A percentile compares a stretch with the other conserved stretches of the same genome.
phyloP scores from a whole-genome alignment of 2,888 invertebrate genomes.

The Physocephala rufipes region DNA sequence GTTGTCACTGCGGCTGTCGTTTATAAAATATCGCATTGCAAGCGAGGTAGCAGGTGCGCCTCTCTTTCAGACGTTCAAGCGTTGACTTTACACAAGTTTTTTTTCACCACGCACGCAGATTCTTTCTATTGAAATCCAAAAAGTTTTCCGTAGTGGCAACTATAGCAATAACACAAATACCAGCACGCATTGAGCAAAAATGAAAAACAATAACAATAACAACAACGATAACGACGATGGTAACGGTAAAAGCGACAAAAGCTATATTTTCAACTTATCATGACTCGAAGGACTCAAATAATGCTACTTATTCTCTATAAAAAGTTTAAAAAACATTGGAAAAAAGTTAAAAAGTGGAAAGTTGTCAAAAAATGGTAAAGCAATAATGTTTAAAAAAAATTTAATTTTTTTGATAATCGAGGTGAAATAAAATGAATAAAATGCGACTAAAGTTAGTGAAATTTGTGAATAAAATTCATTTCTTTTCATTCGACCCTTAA shows the following conservation, averaged over 20 bases:
- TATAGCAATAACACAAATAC: not conserved
- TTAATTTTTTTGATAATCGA: slow-evolving; percentile 1
- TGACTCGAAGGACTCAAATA: not conserved
- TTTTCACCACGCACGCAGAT: not conserved
- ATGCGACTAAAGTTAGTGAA: slow-evolving; percentile 17
- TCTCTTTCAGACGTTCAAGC: not conserved
- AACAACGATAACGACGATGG: not conserved
- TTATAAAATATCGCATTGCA: not conserved
- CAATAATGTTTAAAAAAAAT: not conserved
- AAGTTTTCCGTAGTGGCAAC: not conserved
- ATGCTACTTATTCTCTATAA: too few species aligned
- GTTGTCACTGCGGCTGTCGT: not conserved
- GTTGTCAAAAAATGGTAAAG: too few species aligned
- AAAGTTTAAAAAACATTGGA: too few species aligned
- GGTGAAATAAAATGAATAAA: slow-evolving; percentile 15
- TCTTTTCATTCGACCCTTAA: too few species aligned
- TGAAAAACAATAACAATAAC: not conserved
- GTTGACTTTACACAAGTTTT: slow-evolving; percentile 1
- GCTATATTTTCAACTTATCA: not conserved
- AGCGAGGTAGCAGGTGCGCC: not conserved
- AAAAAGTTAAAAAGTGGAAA: not conserved
- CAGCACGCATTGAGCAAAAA: not conserved
- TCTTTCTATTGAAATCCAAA: not conserved
- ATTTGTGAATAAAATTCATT: slow-evolving; percentile 16
- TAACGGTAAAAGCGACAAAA: not conserved